A percentile compares a stretch with the other conserved stretches of the same genome.
These are phyloP conservation scores for Anastatus disparis DNA, from an alignment of 1,140 invertebrate genomes.

Conservation along the genomic window DNA sequence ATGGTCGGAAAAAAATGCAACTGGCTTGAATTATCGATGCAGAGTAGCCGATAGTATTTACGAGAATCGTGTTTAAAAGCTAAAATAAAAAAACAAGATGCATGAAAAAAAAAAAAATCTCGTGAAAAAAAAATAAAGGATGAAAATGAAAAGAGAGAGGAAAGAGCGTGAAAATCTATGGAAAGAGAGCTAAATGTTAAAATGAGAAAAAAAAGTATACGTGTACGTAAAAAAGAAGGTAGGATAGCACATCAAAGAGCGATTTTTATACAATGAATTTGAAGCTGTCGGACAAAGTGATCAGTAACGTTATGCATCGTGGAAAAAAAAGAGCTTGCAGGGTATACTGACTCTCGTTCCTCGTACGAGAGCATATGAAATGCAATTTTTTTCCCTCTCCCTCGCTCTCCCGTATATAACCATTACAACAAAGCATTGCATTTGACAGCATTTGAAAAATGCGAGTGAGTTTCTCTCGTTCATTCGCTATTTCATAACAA, in stretches of 20 bases:
- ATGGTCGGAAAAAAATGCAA: not conserved
- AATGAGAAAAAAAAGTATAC: not conserved
- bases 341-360: too few species aligned
- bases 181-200: not conserved
- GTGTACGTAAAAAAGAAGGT: too few species aligned
- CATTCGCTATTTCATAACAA: not conserved
- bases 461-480: not conserved
- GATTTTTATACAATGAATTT: too few species aligned
- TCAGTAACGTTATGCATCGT: not conserved
- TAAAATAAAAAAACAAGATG: too few species aligned
- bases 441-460: slow-evolving; percentile 53
- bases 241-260: too few species aligned
- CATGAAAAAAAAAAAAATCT: too few species aligned
- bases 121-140: not conserved
- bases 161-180: not conserved
- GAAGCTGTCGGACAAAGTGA: not conserved
- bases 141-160: not conserved
- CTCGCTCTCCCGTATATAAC: too few species aligned
- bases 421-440: too few species aligned
- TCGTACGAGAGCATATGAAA: not conserved
- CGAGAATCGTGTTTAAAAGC: not conserved
- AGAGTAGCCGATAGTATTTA: not conserved
- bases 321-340: too few species aligned
- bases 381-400: slow-evolving; percentile 5
- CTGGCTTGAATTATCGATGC: slow-evolving; percentile 21